A percentile compares a stretch with the other conserved stretches of the same genome.
phyloP scores from a whole-genome alignment of 2,888 invertebrate species.

The Ernsta delagoae region DNA sequence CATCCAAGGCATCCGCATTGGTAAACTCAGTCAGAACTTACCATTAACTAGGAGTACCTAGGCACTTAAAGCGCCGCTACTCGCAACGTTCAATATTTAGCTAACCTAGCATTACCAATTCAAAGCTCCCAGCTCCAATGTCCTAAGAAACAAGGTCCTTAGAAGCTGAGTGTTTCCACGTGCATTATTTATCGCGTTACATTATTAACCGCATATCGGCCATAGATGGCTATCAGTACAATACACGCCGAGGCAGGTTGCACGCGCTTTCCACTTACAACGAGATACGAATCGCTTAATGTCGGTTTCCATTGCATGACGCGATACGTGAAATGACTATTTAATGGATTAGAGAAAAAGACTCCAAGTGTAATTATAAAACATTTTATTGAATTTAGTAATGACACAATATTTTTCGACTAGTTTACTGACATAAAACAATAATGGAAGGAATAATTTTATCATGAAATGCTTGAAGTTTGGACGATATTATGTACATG shows the following conservation, averaged over 20 bases:
- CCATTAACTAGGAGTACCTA: neutral
- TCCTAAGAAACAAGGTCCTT: slow-evolving; percentile 47
- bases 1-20: too few species aligned
- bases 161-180: slow-evolving; percentile 67
- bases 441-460: too few species aligned
- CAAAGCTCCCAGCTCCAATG: slow-evolving; percentile 61
- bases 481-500: too few species aligned
- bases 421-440: too few species aligned
- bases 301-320: slow-evolving; percentile 51
- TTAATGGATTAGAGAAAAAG: too few species aligned
- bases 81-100: neutral
- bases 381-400: too few species aligned
- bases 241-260: slow-evolving; percentile 68
- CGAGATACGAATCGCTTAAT: slow-evolving; percentile 68
- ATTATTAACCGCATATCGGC: slow-evolving; percentile 81
- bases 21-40: too few species aligned
- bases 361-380: too few species aligned
- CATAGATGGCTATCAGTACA: slow-evolving; percentile 76
- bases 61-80: neutral
- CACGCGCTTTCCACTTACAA: slow-evolving; percentile 73
- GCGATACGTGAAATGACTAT: slow-evolving; percentile 46
- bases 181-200: slow-evolving; percentile 80
- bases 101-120: slow-evolving; percentile 43
- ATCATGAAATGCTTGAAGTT: too few species aligned
- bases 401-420: too few species aligned